Percentiles rank a stretch among this genome's conserved stretches.
These are phyloP conservation scores for Clamator glandarius DNA, from an alignment of 2,797 vertebrate genomes.

Conservation along the genomic window DNA sequence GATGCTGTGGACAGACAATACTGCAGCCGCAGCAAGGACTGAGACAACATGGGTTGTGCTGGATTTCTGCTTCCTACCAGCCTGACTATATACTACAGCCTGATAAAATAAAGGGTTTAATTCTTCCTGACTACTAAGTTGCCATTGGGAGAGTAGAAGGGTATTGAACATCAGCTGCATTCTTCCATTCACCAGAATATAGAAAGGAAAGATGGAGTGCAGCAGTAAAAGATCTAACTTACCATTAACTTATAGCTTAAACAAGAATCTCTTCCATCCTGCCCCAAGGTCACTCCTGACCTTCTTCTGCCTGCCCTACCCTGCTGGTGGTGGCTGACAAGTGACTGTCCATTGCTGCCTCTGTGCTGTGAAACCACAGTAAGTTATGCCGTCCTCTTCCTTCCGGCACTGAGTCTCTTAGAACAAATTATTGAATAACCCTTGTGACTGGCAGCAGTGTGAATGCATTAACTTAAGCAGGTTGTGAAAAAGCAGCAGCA, in stretches of 20 bases:
- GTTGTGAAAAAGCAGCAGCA: rapidly evolving
- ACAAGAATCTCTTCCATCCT: neutral
- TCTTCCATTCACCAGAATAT: neutral
- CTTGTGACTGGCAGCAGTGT: neutral
- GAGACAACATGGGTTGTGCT: neutral
- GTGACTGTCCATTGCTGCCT: rapidly evolving
- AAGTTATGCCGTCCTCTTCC: neutral
- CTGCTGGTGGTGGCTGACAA: rapidly evolving
- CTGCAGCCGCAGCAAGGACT: neutral
- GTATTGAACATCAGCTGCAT: neutral
- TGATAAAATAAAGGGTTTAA: neutral
- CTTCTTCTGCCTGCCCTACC: neutral
- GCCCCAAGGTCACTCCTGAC: neutral
- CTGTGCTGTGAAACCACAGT: neutral
- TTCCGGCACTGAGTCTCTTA: neutral
- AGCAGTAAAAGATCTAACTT: neutral
- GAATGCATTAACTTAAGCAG: neutral
- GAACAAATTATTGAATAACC: neutral
- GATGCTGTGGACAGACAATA: neutral
- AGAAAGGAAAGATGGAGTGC: neutral
- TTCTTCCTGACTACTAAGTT: neutral
- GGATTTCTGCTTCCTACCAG: neutral
- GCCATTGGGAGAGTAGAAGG: neutral
- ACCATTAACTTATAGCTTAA: neutral
- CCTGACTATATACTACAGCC: neutral